These are phyloP conservation scores for Malurus alboscapulatus DNA, from an alignment of 2,113 vertebrate species.

Conservation along the genomic window DNA sequence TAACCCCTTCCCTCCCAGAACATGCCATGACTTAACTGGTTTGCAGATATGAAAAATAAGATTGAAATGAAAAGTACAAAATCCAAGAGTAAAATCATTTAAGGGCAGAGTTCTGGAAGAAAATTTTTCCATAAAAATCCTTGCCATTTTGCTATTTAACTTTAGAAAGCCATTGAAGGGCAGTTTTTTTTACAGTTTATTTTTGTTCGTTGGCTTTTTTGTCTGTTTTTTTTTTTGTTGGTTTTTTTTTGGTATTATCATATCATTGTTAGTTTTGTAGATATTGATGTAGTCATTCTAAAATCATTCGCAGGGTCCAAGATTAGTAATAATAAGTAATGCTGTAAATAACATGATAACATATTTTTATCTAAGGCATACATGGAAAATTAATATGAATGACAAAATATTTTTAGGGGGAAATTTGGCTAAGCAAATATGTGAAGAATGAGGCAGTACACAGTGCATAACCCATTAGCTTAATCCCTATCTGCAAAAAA, in stretches of 20 bases:
- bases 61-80: not conserved
- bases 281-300: not conserved
- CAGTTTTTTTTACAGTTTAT: accelerated
- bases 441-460: not conserved
- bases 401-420: not conserved
- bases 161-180: not conserved
- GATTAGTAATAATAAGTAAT: not conserved
- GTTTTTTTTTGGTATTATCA: not conserved
- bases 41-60: not conserved
- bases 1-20: not conserved
- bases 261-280: not conserved
- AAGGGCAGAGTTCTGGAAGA: not conserved
- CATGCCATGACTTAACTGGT: not conserved
- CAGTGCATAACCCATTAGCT: not conserved
- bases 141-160: not conserved
- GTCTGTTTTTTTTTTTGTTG: not conserved
- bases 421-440: not conserved
- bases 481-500: not conserved
- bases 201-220: not conserved
- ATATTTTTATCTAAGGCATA: not conserved
- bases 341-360: not conserved
- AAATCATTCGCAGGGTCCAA: not conserved
- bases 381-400: not conserved
- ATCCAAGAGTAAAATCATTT: not conserved
- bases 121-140: not conserved